Evolutionary conservation across 2,888 invertebrate species (phyloP).

Genomic region (Brenthis ino): DNA sequence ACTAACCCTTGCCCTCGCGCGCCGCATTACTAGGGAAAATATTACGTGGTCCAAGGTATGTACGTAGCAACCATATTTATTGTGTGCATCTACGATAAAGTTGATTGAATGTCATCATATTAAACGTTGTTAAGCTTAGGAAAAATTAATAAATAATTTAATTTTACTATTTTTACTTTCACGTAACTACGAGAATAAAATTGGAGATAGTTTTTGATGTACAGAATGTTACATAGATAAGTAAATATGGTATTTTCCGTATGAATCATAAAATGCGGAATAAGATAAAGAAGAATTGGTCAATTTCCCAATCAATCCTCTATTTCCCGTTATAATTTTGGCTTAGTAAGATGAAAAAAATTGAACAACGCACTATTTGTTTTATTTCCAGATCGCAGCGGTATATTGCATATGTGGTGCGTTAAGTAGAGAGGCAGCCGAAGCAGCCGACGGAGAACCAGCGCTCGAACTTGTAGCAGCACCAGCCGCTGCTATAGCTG

Average conservation of each 20-base stretch:
- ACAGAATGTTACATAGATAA: too few species aligned
- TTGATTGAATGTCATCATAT: not conserved
- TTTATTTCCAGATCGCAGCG: conserved; percentile 81
- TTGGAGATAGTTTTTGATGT: too few species aligned
- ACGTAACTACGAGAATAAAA: too few species aligned
- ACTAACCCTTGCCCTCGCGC: conserved; percentile 86
- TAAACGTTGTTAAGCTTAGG: not conserved
- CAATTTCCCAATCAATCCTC: too few species aligned
- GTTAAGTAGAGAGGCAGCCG: conserved; percentile 90
- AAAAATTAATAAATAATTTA: too few species aligned
- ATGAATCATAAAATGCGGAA: too few species aligned
- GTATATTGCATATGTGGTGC: conserved; percentile 92
- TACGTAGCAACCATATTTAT: not conserved
- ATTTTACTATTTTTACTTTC: too few species aligned
- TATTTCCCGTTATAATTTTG: too few species aligned
- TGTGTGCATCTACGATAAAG: not conserved
- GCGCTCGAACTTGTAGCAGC: conserved; percentile 74
- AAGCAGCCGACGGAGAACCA: conserved; percentile 81
- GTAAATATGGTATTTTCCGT: too few species aligned
- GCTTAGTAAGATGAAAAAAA: too few species aligned
- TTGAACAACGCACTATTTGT: too few species aligned
- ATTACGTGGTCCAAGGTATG: conserved; percentile 90
- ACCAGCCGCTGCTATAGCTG: conserved; percentile 88
- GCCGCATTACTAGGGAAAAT: conserved; percentile 87
- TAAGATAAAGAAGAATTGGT: too few species aligned